Evolutionary conservation across 1,140 invertebrate species (phyloP), one percentile per base, ranked within the genome.

Genomic region (Drosophila guanche): DNA sequence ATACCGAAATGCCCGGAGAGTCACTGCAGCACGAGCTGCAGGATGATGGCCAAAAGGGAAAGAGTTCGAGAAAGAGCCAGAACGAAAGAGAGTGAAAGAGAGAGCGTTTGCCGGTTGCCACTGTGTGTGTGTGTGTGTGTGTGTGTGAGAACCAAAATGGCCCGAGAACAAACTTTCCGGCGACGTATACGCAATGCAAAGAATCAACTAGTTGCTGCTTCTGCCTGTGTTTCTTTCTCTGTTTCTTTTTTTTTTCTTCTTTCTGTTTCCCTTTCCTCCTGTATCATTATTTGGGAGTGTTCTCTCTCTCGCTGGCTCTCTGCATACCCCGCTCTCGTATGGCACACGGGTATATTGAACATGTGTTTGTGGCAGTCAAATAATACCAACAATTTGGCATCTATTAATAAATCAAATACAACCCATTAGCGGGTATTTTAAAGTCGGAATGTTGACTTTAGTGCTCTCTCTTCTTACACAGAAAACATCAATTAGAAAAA

Each of bases 121-220:
- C 4, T 29, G 14, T 27, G 22, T 20, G 12, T 51, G 8, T 22
- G 29, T 25, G 10, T 55, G 23, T 42, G 40, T 33, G 29, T 10
- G 3, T 33, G 29, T 29, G 27, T 7, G 6, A 3, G 29, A 22
- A 8, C 22, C 41, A 52, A 58, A 54, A 75, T 75, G 72, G 54
- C 71, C 12, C 22, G 37, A 14, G 46, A 52, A 20, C 16, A 20
- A 20, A 43, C 46, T 14, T 48, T 45, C 16, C 12, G 58, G 47
- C 72, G 70, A 52, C 72, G 70, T 74, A 75, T 75, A 75, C 72
- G 72, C 55, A 74, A 75, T 66, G 43, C 48, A 10, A 33, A 45
- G 53, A 47, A 62, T 33, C 67, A 53, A 65, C 68, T 63, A 52
- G 68, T 54, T 60, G 53, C 10, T 27, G 16, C 25, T 68, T 45